Evolutionary conservation across 1,140 invertebrate genomes (phyloP).

Genomic region (Phortica variegata): DNA sequence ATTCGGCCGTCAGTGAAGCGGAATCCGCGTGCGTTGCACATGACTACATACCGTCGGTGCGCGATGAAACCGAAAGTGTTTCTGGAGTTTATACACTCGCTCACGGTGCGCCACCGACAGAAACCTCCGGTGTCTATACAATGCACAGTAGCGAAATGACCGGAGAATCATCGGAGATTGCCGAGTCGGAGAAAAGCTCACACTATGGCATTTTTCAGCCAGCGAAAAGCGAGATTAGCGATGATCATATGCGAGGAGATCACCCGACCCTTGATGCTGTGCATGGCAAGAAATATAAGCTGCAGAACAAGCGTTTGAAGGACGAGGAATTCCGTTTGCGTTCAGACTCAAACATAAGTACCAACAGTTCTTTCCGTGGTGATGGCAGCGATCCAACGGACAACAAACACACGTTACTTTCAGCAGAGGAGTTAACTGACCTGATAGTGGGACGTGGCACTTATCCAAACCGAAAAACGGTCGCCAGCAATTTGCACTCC

Average conservation of each 20-base stretch:
- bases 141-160: conserved; percentile 70
- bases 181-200: conserved; percentile 57
- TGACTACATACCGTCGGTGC: conserved; percentile 56
- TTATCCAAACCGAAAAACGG: conserved; percentile 76
- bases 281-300: conserved; percentile 18
- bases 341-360: conserved; percentile 75
- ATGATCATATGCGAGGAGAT: conserved; percentile 17
- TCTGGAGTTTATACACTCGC: conserved; percentile 59
- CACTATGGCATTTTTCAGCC: conserved; percentile 61
- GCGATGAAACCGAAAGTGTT: conserved; percentile 58
- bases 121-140: conserved; percentile 77
- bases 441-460: conserved; percentile 74
- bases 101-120: conserved; percentile 65
- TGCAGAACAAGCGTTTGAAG: conserved; percentile 19
- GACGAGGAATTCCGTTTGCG: conserved; percentile 61
- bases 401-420: conserved; percentile 70
- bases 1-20: conserved; percentile 70
- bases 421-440: conserved; percentile 78
- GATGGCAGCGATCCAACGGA: conserved; percentile 82
- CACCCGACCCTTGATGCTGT: conserved; percentile 30
- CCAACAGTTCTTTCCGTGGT: conserved; percentile 74
- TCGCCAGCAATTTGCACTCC: conserved; percentile 80
- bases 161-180: conserved; percentile 52
- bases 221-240: conserved; percentile 21
- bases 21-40: conserved; percentile 57